Evolutionary conservation across 1,140 invertebrate genomes (phyloP), one percentile per base, ranked within the genome.

Genomic region (Ruditapes philippinarum): DNA sequence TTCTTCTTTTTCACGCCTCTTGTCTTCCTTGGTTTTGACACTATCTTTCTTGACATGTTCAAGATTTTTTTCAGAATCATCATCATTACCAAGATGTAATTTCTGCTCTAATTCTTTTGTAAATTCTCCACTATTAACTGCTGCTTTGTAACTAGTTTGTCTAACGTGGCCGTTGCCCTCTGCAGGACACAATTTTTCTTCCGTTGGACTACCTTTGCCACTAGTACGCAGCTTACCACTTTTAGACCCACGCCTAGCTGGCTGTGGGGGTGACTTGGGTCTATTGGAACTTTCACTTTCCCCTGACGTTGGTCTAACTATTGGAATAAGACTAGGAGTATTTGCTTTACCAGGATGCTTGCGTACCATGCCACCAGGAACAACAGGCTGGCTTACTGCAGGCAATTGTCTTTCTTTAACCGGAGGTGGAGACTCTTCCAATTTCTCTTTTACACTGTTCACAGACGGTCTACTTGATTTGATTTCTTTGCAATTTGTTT

Each of bases 71-170:
- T 42, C 79, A 57, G 5, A 9, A 25, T 62, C 51, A 19, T 85
- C 68, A 54, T 74, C 68, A 36, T 33, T 45, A 12, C 45, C 45
- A 33, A 42, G 12, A 74, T 85, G 82, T 28, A 85, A 33, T 57
- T 73, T 73, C 19, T 40, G 40, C 40, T 85, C 82, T 25, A 85
- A 57, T 45, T 85, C 65, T 14, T 85, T 70, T 49, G 82, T 54
- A 49, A 84, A 70, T 36, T 31, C 33, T 1, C 51, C 51, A 62
- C 38, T 31, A 3, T 51, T 25, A 7, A 45, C 42, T 40, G 54
- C 79, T 0, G 28, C 9, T 25, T 22, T 81, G 54, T 62, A 65
- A 45, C 54, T 62, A 5, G 1, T 17, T 42, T 54, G 36, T 5
- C 60, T 1, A 0, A 28, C 4, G 25, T 65, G 9, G 0, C 60